phyloP scores from a whole-genome alignment of 2,888 invertebrate species.

The Pseudococcus longispinus region DNA sequence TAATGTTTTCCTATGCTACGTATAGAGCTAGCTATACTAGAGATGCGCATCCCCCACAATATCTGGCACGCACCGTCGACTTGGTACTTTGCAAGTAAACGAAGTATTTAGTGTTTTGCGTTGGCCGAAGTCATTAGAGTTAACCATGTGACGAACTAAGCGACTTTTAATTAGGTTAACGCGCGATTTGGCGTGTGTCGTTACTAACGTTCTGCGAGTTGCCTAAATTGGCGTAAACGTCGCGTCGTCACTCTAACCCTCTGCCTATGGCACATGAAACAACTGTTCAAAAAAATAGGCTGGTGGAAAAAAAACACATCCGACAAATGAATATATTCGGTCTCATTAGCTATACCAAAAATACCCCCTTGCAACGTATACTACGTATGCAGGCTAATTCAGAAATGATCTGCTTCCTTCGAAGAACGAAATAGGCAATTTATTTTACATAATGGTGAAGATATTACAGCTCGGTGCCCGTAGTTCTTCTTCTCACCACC shows the following conservation, averaged over 20 bases:
- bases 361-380: too few species aligned
- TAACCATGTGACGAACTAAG: slow-evolving; percentile 51
- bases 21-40: too few species aligned
- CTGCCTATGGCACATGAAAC: neutral
- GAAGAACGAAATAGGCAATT: too few species aligned
- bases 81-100: slow-evolving; percentile 35
- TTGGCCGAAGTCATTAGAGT: slow-evolving; percentile 50
- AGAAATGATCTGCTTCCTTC: too few species aligned
- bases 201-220: neutral
- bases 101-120: slow-evolving; percentile 47
- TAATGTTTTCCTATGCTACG: slow-evolving; percentile 19
- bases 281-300: neutral
- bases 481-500: too few species aligned
- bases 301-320: neutral
- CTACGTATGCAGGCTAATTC: too few species aligned
- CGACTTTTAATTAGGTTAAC: slow-evolving; percentile 55
- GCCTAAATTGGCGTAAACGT: neutral
- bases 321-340: neutral
- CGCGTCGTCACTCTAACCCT: neutral
- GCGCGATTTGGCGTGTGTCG: slow-evolving; percentile 41
- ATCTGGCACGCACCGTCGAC: slow-evolving; percentile 42
- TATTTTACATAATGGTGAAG: too few species aligned
- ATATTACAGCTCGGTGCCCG: too few species aligned
- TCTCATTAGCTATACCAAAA: neutral
- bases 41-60: neutral